These are phyloP conservation scores for Sclerodermus sp. DNA, from an alignment of 2,888 invertebrate species.

Conservation along the genomic window DNA sequence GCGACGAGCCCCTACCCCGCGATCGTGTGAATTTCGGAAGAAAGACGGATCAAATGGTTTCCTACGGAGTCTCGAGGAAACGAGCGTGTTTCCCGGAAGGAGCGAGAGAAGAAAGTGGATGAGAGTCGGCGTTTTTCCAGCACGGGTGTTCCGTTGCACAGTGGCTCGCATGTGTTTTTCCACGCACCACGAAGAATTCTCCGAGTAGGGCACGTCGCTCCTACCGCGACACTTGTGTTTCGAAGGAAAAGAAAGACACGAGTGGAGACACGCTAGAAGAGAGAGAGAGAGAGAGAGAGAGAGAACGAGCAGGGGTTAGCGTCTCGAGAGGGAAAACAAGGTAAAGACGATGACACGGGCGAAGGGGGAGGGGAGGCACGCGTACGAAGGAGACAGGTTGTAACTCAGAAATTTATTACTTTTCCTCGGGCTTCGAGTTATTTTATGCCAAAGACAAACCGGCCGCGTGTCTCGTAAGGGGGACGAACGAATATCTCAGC, in stretches of 20 bases:
- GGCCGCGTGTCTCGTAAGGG: conserved; percentile 12
- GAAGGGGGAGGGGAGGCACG: conserved; percentile 17
- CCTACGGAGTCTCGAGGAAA: too few relatives aligned
- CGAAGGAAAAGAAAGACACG: neutral
- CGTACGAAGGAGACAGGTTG: conserved; percentile 25
- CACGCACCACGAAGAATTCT: too few relatives aligned
- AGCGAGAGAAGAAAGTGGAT: too few relatives aligned
- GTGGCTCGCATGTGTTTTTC: too few relatives aligned
- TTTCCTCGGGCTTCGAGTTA: conserved; percentile 45
- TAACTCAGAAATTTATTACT: conserved; percentile 50
- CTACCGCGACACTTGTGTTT: neutral
- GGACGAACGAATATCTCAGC: conserved; percentile 51
- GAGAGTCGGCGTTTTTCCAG: too few relatives aligned
- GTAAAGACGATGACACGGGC: conserved; percentile 14
- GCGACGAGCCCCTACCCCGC: too few relatives aligned
- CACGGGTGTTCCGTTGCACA: too few relatives aligned
- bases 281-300: neutral
- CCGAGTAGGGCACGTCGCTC: too few relatives aligned
- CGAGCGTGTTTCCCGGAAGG: too few relatives aligned
- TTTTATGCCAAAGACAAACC: conserved; percentile 50
- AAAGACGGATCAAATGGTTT: too few relatives aligned
- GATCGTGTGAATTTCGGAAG: too few relatives aligned
- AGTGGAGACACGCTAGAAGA: neutral
- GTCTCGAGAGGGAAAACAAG: conserved; percentile 9
- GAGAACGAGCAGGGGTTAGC: conserved; percentile 1